Base-by-base conservation (phyloP, 2,113 vertebrate species). In the Varanus salvator region DNA sequence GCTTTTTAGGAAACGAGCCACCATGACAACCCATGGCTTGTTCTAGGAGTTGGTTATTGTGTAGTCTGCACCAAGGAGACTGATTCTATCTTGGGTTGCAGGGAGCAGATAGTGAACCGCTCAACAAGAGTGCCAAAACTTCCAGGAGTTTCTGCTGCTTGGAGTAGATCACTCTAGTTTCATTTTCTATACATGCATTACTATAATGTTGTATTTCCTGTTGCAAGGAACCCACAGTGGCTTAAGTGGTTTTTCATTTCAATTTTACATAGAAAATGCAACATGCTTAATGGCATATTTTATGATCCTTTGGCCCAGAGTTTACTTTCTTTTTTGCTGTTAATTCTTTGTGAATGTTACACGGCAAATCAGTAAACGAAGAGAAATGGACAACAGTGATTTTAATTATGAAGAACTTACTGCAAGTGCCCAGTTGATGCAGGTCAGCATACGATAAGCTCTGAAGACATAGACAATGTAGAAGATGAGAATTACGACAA, bases 391-490 rank as follows among this genome's bases (percentile, higher is more conserved):
- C 80, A 89, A 66, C 38, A 34, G 44, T 48, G 4, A 64, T 71
- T 83, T 76, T 31, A 75, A 60, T 75, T 74, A 64, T 3, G 34
- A 52, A 19, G 54, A 54, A 77, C 98, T 98, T 97, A 99, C 99
- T 85, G 98, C 98, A 60, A 99, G 95, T 0, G 98, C 97, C 98
- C 99, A 99, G 96, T 98, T 99, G 94, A 99, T 98, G 9, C 99
- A 99, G 15, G 97, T 97, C 91, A 99, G 97, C 94, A 93, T 95
- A 0, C 87, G 92, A 97, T 99, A 98, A 93, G 98, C 93, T 84
- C 97, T 93, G 96, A 98, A 98, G 80, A 99, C 91, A 90, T 99
- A 97, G 96, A 98, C 97, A 91, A 98, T 84, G 94, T 99, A 98
- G 94, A 99, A 99, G 95, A 98, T 91, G 78, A 99, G 94, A 92